Percentiles rank a stretch among this genome's conserved stretches.
Conservation (phyloP, 2,797 vertebrate genomes). For the Stomatorhinus walkeri region DNA sequence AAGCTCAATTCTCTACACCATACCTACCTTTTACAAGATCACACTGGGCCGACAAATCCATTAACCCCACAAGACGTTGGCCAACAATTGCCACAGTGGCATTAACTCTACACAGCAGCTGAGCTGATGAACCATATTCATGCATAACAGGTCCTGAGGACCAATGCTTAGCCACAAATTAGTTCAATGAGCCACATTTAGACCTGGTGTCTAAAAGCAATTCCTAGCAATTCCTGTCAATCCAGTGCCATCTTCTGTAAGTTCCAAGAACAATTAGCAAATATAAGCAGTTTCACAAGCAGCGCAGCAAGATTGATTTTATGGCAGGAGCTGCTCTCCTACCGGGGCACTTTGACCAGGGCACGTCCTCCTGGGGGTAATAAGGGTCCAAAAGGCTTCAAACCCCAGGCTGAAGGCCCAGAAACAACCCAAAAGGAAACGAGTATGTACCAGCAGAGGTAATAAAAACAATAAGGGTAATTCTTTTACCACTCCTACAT, state of each 20-base stretch:
- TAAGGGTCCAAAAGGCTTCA: constrained; percentile 2
- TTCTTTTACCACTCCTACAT: constrained; percentile 42
- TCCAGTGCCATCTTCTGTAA: not conserved
- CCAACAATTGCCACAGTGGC: not conserved
- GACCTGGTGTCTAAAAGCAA: not conserved
- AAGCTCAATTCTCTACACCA: not conserved
- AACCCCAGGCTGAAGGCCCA: constrained; percentile 5
- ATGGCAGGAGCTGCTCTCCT: not conserved
- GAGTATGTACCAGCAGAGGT: constrained; percentile 30
- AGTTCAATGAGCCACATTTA: not conserved
- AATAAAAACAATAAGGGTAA: constrained; percentile 35
- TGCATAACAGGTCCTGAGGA: constrained; percentile 9
- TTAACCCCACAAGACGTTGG: not conserved
- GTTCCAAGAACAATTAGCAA: constrained; percentile 13
- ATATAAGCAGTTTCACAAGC: not conserved
- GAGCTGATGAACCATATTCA: not conserved
- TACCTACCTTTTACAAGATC: not conserved
- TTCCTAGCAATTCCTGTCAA: not conserved
- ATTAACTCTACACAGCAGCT: not conserved
- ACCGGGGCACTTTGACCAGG: not conserved
- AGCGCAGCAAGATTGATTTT: not conserved
- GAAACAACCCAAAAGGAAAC: not conserved
- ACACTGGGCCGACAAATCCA: not conserved
- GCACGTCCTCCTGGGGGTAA: constrained; percentile 12
- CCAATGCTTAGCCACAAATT: not conserved